Conservation (phyloP, 1,140 invertebrate genomes). For the Andrena cerasifolii region DNA sequence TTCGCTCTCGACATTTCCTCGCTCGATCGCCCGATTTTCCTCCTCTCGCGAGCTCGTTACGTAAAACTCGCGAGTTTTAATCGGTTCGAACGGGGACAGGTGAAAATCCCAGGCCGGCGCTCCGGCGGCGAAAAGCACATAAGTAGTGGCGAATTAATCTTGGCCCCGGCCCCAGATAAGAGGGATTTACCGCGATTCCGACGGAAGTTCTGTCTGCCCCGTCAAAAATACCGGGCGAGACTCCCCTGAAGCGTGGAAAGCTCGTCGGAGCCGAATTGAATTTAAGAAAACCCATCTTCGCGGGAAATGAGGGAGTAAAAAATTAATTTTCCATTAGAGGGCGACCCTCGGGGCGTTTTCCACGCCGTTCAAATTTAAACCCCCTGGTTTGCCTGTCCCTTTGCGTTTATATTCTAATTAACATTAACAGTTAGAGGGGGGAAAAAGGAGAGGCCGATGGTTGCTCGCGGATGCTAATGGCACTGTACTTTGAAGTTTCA, state of each 20-base stretch:
- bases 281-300: conserved; percentile 36
- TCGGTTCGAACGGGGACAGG: conserved; percentile 20
- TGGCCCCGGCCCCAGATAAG: conserved; percentile 51
- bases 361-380: not conserved
- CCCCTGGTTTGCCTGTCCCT: not conserved
- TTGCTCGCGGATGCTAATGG: not conserved
- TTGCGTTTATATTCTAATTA: conserved; percentile 9
- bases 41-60: conserved; percentile 6
- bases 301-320: conserved; percentile 24
- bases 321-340: conserved; percentile 45
- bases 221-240: conserved; percentile 11
- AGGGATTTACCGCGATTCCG: conserved; percentile 55
- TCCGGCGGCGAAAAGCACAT: conserved; percentile 21
- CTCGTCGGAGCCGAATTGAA: conserved; percentile 13
- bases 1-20: conserved; percentile 15
- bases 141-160: conserved; percentile 56
- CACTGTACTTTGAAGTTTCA: too few relatives aligned
- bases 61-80: conserved; percentile 26
- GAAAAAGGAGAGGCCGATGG: not conserved
- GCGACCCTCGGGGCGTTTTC: not conserved
- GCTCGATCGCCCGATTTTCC: conserved; percentile 16
- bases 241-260: conserved; percentile 16
- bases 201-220: conserved; percentile 5
- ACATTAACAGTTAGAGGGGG: too few relatives aligned
- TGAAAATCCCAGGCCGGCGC: conserved; percentile 39